Evolutionary conservation across 2,113 vertebrate species (phyloP), one percentile per base, ranked within the genome.

Genomic region (Pleuronectes platessa): DNA sequence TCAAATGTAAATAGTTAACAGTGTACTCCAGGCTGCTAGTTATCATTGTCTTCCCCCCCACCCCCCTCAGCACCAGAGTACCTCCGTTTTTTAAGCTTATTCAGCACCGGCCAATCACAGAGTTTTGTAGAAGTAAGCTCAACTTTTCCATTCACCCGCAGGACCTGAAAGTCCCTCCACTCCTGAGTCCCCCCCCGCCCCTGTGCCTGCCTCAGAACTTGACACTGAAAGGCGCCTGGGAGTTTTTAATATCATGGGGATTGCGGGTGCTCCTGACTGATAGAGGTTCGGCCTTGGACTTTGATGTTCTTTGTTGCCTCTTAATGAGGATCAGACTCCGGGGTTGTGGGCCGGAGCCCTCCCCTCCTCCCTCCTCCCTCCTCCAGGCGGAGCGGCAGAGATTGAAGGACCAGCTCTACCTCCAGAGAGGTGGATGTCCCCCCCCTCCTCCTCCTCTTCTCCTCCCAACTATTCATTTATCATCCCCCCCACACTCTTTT

Each of bases 301-400:
- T 93, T 93, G 89, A 93, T 81, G 89, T 92, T 88, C 84, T 74
- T 78, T 84, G 79, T 85, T 42, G 68, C 84, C 72, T 84, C 79
- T 84, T 92, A 93, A 92, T 91, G 88, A 93, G 88, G 87, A 89
- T 92, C 88, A 90, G 88, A 87, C 88, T 88, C 68, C 0, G 1
- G 70, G 2, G 0, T 55, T 88, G 91, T 82, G 74, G 80, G 84
- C 62, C 74, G 81, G 82, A 85, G 59, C 21, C 63, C 45, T 54
- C 27, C 67, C 40, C 40, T 45, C 77, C 56, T 27, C 55, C 61
- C 14, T 51, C 60, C 56, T 27, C 61, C 61, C 14, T 51, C 60
- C 6, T 61, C 72, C 60, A 55, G 63, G 72, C 14, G 0, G 71
- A 87, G 83, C 75, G 78, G 23, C 67, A 74, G 53, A 77, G 67